Evolutionary conservation across 2,797 vertebrate genomes (phyloP).

Genomic region (Halcyon leucocephala): DNA sequence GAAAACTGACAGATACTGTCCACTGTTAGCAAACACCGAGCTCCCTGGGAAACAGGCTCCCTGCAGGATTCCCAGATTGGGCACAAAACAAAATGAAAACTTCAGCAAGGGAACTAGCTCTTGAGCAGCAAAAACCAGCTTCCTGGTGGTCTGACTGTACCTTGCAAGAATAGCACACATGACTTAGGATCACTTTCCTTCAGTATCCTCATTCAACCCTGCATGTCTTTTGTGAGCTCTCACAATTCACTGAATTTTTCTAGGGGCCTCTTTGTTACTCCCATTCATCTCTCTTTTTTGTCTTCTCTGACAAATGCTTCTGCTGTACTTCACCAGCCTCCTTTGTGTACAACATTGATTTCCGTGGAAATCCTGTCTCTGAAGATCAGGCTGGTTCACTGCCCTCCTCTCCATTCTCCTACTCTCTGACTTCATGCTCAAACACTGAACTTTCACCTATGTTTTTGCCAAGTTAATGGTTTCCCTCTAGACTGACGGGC

Average conservation of each 20-base stretch:
- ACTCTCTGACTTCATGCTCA: fast-evolving
- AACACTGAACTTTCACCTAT: background rate
- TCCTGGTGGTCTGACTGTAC: background rate
- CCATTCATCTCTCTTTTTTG: slow-evolving; percentile 12
- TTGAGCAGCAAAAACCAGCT: background rate
- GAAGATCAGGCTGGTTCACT: background rate
- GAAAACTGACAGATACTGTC: background rate
- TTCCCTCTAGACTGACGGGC: background rate
- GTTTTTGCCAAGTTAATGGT: background rate
- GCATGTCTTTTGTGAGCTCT: background rate
- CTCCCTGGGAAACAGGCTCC: background rate
- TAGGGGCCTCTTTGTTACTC: slow-evolving; percentile 1
- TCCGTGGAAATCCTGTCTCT: background rate
- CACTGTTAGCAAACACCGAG: background rate
- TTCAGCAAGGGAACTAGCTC: background rate
- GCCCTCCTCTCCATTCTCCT: background rate
- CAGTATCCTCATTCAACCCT: slow-evolving; percentile 18
- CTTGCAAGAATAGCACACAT: background rate
- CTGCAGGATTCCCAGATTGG: background rate
- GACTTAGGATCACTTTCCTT: slow-evolving; percentile 11
- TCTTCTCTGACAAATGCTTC: slow-evolving; percentile 6
- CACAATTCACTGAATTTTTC: background rate
- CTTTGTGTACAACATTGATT: background rate
- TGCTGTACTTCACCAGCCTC: background rate
- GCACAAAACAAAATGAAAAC: background rate